Evolutionary conservation across 2,113 vertebrate genomes (phyloP), one percentile per base, ranked within the genome.

Genomic region (Pogonocichla stellata): DNA sequence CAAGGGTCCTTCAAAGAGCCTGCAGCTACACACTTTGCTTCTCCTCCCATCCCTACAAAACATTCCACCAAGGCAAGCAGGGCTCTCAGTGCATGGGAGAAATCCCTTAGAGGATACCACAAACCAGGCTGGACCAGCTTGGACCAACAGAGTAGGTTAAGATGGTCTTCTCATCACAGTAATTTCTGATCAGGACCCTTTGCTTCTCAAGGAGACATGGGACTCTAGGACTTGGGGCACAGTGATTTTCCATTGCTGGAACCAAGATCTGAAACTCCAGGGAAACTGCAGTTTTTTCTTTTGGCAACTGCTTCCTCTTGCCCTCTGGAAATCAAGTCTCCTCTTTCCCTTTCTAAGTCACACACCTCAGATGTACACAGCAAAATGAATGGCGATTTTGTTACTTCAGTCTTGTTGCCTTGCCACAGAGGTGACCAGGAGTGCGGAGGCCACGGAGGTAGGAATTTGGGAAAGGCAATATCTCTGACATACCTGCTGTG

Each of bases 401-500:
- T 14, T 56, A 54, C 47, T 79, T 56, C 4, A 0, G 5, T 25
- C 40, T 45, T 45, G 23, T 15, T 67, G 8, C 71, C 9, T 42
- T 54, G 79, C 23, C 43, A 47, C 36, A 45, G 38, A 45, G 40
- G 9, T 31, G 48, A 72, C 24, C 57, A 78, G 34, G 60, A 73
- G 13, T 23, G 25, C 18, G 24, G 47, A 90, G 42, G 69, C 19
- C 31, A 51, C 1, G 0, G 43, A 67, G 43, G n/a, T 6, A 12
- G 43, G 70, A 80, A 31, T 14, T 4, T 42, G 50, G 28, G 43
- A 58, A 48, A 67, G 60, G n/a, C 79, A 26, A n/a, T 3, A 9
- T 11, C 16, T 48, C 22, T 43, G 4, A 50, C 97, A 47, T 97
- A 99, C 99, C 99, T 99, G 99, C 98, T 99, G 98, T 72, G 98